Evolutionary conservation across 2,113 vertebrate genomes (phyloP).

Genomic region (Sturnus vulgaris): DNA sequence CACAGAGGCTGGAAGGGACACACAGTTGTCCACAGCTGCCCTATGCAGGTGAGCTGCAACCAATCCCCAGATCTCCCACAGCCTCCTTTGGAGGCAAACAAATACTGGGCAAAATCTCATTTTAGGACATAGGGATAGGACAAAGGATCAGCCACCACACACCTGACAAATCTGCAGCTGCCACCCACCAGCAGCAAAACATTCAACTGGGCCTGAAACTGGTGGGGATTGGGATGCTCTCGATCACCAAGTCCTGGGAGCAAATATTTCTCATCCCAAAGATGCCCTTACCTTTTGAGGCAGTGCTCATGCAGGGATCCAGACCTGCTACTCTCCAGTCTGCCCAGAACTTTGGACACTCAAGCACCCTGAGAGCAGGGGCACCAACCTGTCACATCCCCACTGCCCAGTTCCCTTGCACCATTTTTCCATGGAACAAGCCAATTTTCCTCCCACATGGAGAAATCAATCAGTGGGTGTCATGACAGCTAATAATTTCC

Average conservation of each 20-base stretch:
- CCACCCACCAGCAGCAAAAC: background rate
- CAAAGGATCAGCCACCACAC: background rate
- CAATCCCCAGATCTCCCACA: background rate
- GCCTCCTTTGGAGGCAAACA: accelerated
- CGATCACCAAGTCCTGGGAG: background rate
- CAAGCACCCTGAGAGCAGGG: background rate
- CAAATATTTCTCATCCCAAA: background rate
- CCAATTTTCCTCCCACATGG: background rate
- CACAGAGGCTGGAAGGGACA: background rate
- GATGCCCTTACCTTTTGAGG: background rate
- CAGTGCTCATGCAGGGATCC: background rate
- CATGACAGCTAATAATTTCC: background rate
- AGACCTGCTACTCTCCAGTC: background rate
- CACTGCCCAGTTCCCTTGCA: background rate
- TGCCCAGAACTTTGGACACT: background rate
- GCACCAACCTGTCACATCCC: background rate
- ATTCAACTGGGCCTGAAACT: background rate
- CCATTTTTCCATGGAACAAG: background rate
- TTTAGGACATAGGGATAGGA: background rate
- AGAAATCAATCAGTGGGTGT: background rate
- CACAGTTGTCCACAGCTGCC: accelerated
- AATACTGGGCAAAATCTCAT: background rate
- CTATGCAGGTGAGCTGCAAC: background rate
- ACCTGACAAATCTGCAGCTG: background rate
- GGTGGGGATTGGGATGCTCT: background rate